Evolutionary conservation across 2,888 invertebrate species (phyloP).

Genomic region (Stenurella melanura): DNA sequence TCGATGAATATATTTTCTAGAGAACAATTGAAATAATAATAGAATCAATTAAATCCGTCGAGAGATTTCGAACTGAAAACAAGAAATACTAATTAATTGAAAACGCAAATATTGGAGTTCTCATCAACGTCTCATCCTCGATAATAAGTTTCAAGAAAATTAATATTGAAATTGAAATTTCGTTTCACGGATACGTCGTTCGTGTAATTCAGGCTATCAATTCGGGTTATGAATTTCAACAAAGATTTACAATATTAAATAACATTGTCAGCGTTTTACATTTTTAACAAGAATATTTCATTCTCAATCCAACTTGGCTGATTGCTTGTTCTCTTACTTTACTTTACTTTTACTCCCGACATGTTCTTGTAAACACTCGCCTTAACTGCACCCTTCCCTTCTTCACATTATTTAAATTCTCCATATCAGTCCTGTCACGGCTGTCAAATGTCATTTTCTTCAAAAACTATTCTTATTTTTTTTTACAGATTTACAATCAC

Average conservation of each 20-base stretch:
- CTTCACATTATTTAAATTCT: too few relatives aligned
- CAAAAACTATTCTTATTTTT: too few relatives aligned
- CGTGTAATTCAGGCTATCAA: background rate
- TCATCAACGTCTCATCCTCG: slow-evolving; percentile 33
- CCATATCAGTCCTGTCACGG: too few relatives aligned
- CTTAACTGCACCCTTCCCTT: too few relatives aligned
- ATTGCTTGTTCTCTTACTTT: too few relatives aligned
- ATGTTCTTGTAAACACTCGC: too few relatives aligned
- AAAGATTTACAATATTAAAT: background rate
- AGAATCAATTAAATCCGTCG: slow-evolving; percentile 69
- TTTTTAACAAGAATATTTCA: too few relatives aligned
- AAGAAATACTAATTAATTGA: slow-evolving; percentile 70
- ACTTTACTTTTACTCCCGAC: too few relatives aligned
- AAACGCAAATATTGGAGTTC: slow-evolving; percentile 67
- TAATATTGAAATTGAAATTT: slow-evolving; percentile 39
- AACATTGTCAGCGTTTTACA: background rate
- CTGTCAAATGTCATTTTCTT: too few relatives aligned
- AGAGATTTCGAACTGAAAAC: slow-evolving; percentile 68
- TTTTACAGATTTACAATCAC: too few relatives aligned
- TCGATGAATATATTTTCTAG: slow-evolving; percentile 53
- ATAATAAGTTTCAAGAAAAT: slow-evolving; percentile 44
- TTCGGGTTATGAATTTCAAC: too few relatives aligned
- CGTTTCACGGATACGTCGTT: background rate
- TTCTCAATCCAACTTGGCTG: too few relatives aligned
- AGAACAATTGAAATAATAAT: slow-evolving; percentile 66